Percentiles rank a stretch among this genome's conserved stretches.
Evolutionary conservation across 2,888 invertebrate species (phyloP).

Genomic region (Cyrtodaria siliqua): DNA sequence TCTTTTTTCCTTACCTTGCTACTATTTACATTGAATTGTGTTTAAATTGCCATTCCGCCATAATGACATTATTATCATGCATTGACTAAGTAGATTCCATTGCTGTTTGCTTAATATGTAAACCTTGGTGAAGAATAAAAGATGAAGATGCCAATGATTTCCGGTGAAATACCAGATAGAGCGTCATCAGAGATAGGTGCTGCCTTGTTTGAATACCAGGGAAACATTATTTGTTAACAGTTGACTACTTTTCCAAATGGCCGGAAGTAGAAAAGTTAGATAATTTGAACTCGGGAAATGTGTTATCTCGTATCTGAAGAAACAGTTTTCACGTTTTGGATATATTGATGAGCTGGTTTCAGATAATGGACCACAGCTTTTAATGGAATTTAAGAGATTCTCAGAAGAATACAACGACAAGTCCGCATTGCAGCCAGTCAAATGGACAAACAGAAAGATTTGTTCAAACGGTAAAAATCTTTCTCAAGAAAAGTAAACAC

Average conservation of each 20-base stretch:
- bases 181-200: slow-evolving; percentile 37
- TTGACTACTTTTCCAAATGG: slow-evolving; percentile 50
- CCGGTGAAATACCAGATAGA: slow-evolving; percentile 27
- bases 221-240: slow-evolving; percentile 30
- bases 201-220: slow-evolving; percentile 39
- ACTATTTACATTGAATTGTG: too few relatives aligned
- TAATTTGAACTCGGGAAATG: slow-evolving; percentile 15
- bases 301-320: slow-evolving; percentile 40
- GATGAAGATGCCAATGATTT: slow-evolving; percentile 29
- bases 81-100: too few relatives aligned
- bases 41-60: too few relatives aligned
- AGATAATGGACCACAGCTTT: slow-evolving; percentile 43
- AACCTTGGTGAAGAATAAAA: too few relatives aligned
- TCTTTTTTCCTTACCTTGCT: too few relatives aligned
- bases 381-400: slow-evolving; percentile 33
- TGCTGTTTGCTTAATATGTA: too few relatives aligned
- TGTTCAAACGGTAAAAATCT: slow-evolving; percentile 36
- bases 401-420: slow-evolving; percentile 25
- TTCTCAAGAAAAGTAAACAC: slow-evolving; percentile 33
- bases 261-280: slow-evolving; percentile 47
- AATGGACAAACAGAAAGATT: slow-evolving; percentile 40
- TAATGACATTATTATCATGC: too few relatives aligned
- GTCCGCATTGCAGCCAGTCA: too few relatives aligned
- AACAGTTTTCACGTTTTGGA: slow-evolving; percentile 27
- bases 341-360: slow-evolving; percentile 22